Conservation (phyloP, 2,113 vertebrate species). For the Megaceryle torquata region DNA sequence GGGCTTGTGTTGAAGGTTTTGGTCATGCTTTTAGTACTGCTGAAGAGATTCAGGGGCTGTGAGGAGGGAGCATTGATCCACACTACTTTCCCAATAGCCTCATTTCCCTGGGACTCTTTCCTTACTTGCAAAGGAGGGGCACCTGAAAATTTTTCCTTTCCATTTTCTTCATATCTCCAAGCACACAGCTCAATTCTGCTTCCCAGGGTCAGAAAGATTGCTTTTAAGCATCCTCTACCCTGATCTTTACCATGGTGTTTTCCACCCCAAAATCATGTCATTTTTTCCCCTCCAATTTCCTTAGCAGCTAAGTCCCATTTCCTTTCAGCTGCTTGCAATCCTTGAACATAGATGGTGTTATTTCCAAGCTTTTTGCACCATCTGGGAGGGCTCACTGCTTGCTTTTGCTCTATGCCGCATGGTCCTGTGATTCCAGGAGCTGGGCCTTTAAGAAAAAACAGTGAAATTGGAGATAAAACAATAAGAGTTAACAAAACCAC, state of each 20-base stretch:
- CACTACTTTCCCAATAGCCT: neutral
- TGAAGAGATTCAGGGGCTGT: neutral
- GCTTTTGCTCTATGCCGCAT: neutral
- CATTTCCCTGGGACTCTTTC: neutral
- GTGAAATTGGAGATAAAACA: neutral
- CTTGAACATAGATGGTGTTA: neutral
- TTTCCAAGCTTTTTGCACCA: neutral
- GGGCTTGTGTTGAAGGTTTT: neutral
- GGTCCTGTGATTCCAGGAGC: neutral
- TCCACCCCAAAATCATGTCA: neutral
- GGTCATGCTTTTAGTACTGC: neutral
- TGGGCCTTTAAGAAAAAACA: constrained; percentile 45
- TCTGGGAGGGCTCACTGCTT: neutral
- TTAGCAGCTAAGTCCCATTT: neutral
- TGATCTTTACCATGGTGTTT: neutral
- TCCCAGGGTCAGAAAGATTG: neutral
- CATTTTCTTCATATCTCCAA: neutral
- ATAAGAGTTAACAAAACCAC: constrained; percentile 33
- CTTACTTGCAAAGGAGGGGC: neutral
- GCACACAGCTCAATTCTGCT: neutral
- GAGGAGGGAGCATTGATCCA: neutral
- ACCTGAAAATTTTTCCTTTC: neutral
- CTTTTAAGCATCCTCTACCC: neutral
- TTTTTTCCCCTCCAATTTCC: neutral
- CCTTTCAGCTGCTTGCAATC: neutral